Conservation (phyloP, 2,888 invertebrate species). For the Sicus ferrugineus region DNA sequence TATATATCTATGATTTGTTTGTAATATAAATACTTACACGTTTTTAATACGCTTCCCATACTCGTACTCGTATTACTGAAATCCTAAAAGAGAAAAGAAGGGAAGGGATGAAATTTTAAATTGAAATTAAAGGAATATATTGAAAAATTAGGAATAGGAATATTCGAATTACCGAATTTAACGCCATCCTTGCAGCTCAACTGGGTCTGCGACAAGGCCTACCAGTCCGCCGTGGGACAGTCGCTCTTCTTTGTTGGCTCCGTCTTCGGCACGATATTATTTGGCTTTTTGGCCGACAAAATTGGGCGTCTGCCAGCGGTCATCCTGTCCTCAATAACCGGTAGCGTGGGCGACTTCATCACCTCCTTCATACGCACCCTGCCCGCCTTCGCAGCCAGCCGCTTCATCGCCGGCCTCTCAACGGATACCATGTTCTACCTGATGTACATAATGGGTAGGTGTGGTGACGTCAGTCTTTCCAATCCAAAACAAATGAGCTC, state of each 20-base stretch:
- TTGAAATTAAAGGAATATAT: not conserved
- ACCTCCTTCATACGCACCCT: conserved; percentile 65
- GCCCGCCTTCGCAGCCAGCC: conserved; percentile 64
- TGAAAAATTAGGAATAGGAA: not conserved
- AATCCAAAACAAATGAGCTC: too few species aligned
- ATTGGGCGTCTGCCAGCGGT: conserved; percentile 67
- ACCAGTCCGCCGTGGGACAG: conserved; percentile 68
- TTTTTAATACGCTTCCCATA: too few species aligned
- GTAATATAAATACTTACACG: too few species aligned
- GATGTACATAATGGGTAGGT: conserved; percentile 69
- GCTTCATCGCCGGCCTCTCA: conserved; percentile 69
- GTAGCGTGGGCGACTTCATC: conserved; percentile 66
- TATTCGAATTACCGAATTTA: not conserved
- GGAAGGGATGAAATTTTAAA: not conserved
- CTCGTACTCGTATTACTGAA: too few species aligned
- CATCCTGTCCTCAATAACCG: conserved; percentile 66
- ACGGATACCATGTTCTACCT: conserved; percentile 69
- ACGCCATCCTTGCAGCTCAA: conserved; percentile 55
- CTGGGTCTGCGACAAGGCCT: conserved; percentile 69
- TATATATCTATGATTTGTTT: too few species aligned
- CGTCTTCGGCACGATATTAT: conserved; percentile 67
- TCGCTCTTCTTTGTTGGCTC: conserved; percentile 70
- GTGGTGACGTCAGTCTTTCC: not conserved
- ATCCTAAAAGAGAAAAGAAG: not conserved
- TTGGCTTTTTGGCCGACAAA: conserved; percentile 68